phyloP scores from a whole-genome alignment of 2,113 vertebrate species.

The Lophochroa leadbeateri region DNA sequence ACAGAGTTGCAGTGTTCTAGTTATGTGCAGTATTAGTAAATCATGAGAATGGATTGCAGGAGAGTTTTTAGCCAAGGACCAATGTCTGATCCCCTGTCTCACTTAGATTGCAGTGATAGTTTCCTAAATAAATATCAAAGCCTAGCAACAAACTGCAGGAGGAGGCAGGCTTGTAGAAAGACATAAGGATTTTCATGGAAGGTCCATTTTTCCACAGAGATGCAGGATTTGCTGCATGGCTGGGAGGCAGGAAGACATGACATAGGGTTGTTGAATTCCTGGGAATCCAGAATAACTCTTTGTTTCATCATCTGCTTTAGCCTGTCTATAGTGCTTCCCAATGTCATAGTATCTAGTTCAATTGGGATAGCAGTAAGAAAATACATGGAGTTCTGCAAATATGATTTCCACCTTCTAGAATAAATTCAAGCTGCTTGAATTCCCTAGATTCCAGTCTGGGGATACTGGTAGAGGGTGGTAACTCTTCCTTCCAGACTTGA shows the following conservation, averaged over 20 bases:
- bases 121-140: not conserved
- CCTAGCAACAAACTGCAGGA: not conserved
- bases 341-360: not conserved
- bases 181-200: not conserved
- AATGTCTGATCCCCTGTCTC: not conserved
- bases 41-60: not conserved
- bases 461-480: not conserved
- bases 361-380: not conserved
- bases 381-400: not conserved
- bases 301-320: not conserved
- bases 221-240: not conserved
- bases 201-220: not conserved
- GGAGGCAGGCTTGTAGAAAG: not conserved
- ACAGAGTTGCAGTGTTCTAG: not conserved
- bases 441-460: not conserved
- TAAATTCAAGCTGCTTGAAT: not conserved
- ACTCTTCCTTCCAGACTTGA: not conserved
- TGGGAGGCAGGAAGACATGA: not conserved
- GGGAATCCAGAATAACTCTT: not conserved
- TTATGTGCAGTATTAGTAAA: not conserved
- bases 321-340: not conserved
- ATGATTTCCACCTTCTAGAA: not conserved
- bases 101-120: not conserved
- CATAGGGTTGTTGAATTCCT: not conserved
- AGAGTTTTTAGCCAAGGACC: not conserved